Conservation (phyloP, 2,113 vertebrate species). For the Gambusia affinis region DNA sequence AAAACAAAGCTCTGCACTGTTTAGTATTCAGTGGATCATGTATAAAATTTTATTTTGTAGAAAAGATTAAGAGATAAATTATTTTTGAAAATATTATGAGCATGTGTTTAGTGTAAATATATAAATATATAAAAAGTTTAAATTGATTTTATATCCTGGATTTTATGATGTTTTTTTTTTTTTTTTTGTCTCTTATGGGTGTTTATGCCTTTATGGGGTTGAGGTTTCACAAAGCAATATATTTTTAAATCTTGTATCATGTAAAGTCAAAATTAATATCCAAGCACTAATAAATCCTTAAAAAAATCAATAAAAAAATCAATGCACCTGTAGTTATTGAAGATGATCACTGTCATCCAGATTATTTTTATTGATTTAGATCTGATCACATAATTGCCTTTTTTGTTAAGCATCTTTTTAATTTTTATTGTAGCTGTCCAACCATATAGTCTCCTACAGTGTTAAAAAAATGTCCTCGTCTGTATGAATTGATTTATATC, state of each 20-base stretch:
- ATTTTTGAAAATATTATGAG: constrained; percentile 83
- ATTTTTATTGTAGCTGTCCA: constrained; percentile 27
- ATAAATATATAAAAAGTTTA: constrained; percentile 75
- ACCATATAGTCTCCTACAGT: not conserved
- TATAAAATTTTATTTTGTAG: constrained; percentile 80
- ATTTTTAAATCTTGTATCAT: constrained; percentile 56
- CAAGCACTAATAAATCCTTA: constrained; percentile 83
- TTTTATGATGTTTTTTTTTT: constrained; percentile 70
- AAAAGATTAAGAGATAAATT: constrained; percentile 81
- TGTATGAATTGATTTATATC: constrained; percentile 25
- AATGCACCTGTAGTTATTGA: constrained; percentile 29
- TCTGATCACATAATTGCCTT: constrained; percentile 53
- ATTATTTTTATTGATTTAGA: constrained; percentile 46
- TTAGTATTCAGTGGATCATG: constrained; percentile 70
- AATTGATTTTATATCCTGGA: constrained; percentile 79
- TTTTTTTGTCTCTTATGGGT: constrained; percentile 42
- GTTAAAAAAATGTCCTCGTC: constrained; percentile 13
- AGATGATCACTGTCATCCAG: constrained; percentile 40
- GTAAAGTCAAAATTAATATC: constrained; percentile 55
- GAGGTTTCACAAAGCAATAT: constrained; percentile 71
- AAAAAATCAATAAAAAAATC: constrained; percentile 27
- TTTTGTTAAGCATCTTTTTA: constrained; percentile 36
- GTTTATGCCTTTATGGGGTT: constrained; percentile 70
- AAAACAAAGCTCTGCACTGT: constrained; percentile 71
- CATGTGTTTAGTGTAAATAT: constrained; percentile 83